Evolutionary conservation across 2,797 vertebrate species (phyloP).

Genomic region (Scarus forsteni): DNA sequence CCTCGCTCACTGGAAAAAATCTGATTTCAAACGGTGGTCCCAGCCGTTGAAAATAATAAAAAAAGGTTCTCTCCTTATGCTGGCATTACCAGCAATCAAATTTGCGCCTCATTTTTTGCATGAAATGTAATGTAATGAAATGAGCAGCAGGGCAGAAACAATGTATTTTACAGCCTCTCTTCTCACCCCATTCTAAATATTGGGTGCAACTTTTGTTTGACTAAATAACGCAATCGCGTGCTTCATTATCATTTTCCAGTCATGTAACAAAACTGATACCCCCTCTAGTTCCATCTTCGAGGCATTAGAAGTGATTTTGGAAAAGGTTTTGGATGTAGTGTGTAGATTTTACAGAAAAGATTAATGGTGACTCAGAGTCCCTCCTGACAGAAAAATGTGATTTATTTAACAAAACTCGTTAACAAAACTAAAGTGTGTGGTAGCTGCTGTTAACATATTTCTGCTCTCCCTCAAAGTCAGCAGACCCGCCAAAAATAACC

Average conservation of each 20-base stretch:
- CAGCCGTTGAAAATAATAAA: background rate
- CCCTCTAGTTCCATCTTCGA: background rate
- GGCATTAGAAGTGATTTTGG: background rate
- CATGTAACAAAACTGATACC: background rate
- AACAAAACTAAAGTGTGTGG: no score
- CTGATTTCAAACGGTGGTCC: background rate
- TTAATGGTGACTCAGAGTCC: background rate
- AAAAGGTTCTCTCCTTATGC: slow-evolving; percentile 1
- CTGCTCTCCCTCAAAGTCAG: background rate
- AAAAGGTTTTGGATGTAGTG: background rate
- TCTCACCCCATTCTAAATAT: background rate
- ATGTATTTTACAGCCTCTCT: background rate
- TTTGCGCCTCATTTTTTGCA: no score
- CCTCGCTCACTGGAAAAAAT: background rate
- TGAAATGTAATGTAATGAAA: background rate
- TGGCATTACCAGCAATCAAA: background rate
- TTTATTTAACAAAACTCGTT: background rate
- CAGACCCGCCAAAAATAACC: background rate
- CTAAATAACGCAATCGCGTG: background rate
- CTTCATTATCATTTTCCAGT: background rate
- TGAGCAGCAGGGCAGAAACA: background rate
- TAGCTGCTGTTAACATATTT: slow-evolving; percentile 8
- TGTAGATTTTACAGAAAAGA: slow-evolving; percentile 2
- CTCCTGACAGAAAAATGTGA: slow-evolving; percentile 14
- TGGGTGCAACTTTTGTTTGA: slow-evolving; percentile 3